Evolutionary conservation across 1,140 invertebrate genomes (phyloP).

Genomic region (Drosophila repletoides): DNA sequence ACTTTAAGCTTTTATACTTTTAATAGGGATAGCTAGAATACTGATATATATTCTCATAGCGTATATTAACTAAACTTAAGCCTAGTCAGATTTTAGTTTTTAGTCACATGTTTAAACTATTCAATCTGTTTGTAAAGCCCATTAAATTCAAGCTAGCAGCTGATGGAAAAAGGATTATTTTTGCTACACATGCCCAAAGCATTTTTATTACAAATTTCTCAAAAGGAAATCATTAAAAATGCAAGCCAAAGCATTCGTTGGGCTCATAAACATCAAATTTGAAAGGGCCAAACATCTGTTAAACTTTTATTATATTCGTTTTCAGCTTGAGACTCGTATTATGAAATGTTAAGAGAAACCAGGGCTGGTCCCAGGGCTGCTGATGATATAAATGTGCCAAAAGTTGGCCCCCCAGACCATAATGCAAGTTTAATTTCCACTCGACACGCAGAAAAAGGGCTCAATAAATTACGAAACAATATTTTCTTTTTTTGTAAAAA

Average conservation of each 20-base stretch:
- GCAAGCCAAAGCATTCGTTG: constrained; percentile 42
- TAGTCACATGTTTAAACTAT: background rate
- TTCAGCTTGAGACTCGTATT: constrained; percentile 19
- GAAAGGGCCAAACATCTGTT: constrained; percentile 57
- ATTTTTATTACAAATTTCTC: constrained; percentile 67
- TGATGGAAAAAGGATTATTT: constrained; percentile 21
- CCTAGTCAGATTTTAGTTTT: background rate
- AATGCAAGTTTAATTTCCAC: constrained; percentile 76
- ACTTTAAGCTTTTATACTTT: too few species aligned
- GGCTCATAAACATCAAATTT: constrained; percentile 63
- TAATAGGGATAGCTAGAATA: too few species aligned
- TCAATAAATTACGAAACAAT: constrained; percentile 65
- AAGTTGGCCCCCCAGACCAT: constrained; percentile 36
- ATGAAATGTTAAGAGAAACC: constrained; percentile 21
- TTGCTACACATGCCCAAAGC: constrained; percentile 26
- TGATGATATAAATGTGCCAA: constrained; percentile 29
- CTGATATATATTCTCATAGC: too few species aligned
- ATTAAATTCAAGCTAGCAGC: constrained; percentile 2
- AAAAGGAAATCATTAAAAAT: constrained; percentile 61
- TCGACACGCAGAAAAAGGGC: constrained; percentile 38
- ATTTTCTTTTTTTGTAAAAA: constrained; percentile 8
- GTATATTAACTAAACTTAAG: background rate
- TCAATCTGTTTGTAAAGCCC: background rate
- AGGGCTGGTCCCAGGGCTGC: background rate
- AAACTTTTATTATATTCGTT: constrained; percentile 55